Evolutionary conservation across 2,888 invertebrate genomes (phyloP).

Genomic region (Tyria jacobaeae): DNA sequence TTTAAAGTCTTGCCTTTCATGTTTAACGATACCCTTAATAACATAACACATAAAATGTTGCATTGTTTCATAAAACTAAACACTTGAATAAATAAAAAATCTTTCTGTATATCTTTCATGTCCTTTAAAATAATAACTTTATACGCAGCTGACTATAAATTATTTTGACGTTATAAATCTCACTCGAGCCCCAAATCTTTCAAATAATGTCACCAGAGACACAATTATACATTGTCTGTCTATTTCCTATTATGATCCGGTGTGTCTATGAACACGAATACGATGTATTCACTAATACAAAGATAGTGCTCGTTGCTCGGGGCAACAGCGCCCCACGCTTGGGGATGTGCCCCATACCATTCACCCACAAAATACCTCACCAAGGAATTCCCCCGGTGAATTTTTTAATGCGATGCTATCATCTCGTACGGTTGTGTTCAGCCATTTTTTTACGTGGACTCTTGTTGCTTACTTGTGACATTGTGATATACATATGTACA

Average conservation of each 20-base stretch:
- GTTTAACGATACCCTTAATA: constrained; percentile 71
- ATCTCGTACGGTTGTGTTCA: constrained; percentile 48
- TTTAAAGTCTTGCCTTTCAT: constrained; percentile 61
- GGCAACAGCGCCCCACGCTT: constrained; percentile 67
- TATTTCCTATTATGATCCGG: constrained; percentile 62
- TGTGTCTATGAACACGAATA: constrained; percentile 56
- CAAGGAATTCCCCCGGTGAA: constrained; percentile 78
- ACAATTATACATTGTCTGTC: constrained; percentile 72
- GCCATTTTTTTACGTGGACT: constrained; percentile 25
- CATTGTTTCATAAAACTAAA: constrained; percentile 69
- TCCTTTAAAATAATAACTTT: constrained; percentile 49
- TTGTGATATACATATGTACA: not conserved
- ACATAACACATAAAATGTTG: constrained; percentile 64
- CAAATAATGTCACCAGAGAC: constrained; percentile 72
- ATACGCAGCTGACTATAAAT: constrained; percentile 64
- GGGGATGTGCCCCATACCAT: constrained; percentile 70
- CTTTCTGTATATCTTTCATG: constrained; percentile 51
- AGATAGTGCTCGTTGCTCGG: constrained; percentile 73
- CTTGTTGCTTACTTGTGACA: not conserved
- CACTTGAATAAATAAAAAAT: constrained; percentile 68
- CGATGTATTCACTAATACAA: constrained; percentile 68
- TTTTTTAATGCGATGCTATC: constrained; percentile 57
- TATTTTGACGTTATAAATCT: constrained; percentile 49
- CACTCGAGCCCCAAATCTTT: constrained; percentile 66
- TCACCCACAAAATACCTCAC: constrained; percentile 75